Conservation (phyloP, 2,113 vertebrate species). For the Trochalopteron elliotii region DNA sequence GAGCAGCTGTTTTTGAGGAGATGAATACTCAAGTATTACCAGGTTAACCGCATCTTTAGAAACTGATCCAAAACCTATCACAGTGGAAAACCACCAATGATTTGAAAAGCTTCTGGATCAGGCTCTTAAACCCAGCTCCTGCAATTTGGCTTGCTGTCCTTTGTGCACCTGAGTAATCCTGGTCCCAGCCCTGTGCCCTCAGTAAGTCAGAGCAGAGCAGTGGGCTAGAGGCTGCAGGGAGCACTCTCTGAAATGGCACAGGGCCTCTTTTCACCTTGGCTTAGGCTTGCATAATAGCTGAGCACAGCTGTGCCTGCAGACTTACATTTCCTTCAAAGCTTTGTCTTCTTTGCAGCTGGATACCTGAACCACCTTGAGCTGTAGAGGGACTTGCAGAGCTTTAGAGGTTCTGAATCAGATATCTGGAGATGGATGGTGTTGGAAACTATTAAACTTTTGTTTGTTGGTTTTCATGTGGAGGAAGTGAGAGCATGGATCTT, state of each 20-base stretch:
- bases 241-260: background rate
- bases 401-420: background rate
- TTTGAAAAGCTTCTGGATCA: background rate
- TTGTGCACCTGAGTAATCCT: background rate
- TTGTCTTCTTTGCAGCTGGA: background rate
- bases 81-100: background rate
- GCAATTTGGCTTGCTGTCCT: background rate
- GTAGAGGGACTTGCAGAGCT: background rate
- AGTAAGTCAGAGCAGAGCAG: background rate
- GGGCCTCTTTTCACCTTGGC: constrained; percentile 4
- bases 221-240: background rate
- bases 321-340: background rate
- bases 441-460: constrained; percentile 43
- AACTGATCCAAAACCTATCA: background rate
- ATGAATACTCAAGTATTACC: background rate
- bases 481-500: constrained; percentile 40
- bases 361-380: background rate
- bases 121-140: background rate
- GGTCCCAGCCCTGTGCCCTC: background rate
- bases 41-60: constrained; percentile 12
- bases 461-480: background rate
- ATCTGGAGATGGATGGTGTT: background rate
- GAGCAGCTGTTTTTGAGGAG: background rate
- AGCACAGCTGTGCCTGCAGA: background rate
- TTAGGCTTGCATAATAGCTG: background rate